Base-by-base conservation (phyloP, 2,888 invertebrate species). In the Ennomos erosarius region DNA sequence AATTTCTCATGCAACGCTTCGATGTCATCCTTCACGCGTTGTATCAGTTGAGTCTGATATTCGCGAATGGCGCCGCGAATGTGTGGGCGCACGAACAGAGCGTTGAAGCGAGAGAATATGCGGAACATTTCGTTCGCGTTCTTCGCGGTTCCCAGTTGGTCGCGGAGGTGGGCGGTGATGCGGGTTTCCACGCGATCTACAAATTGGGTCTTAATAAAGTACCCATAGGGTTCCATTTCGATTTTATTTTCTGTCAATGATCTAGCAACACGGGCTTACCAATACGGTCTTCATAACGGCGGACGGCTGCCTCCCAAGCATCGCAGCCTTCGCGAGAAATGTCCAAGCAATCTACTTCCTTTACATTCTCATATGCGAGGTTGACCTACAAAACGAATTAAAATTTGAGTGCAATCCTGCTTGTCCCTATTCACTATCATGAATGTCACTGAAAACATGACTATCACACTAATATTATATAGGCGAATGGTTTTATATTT, bases 101-200 rank as follows among this genome's bases (percentile, higher is more conserved):
- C 99, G 89, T 99, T 99, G 93, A 99, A 99, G 12, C 99, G 96
- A 0, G 99, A 99, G 92, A 98, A 98, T 76, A 99, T 99, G 56
- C 99, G 95, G 93, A 99, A 99, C 99, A 99, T 99, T 87, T 99
- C 99, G 83, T 99, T 99, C 13, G 99, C 99, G 91, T 99, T 99
- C 90, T 99, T 99, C 0, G 99, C 99, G 0, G 98, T 99, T 51
- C 99, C 99, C 38, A 99, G 93, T 85, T 99, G 99, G 89, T 99
- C 99, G 59, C 99, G 95, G 6, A 99, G 94, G 82, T 99, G 97
- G 0, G 99, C 98, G 0, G 99, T 99, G 74, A 99, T 99, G 67
- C 99, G 95, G 0, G 99, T 98, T 91, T 99, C 99, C 2, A 99
- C 99, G 61, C 99, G 95, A 86, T 99, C 94, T 94, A 65, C 1